These are phyloP conservation scores for Galerucella calmariensis DNA, from an alignment of 2,888 invertebrate species.

Conservation along the genomic window DNA sequence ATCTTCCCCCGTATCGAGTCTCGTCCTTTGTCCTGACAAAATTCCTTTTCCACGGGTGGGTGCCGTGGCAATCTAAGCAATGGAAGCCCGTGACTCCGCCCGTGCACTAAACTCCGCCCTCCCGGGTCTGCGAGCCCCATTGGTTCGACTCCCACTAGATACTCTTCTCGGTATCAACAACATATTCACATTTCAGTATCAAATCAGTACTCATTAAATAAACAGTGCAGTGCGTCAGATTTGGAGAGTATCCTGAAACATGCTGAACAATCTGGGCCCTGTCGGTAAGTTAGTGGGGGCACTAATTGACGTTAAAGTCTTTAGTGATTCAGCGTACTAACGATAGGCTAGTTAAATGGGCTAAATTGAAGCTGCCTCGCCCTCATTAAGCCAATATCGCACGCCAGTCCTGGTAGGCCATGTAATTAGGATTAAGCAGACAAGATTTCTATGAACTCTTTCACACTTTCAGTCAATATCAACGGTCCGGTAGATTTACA, in stretches of 20 bases:
- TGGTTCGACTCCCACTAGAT: slow-evolving; percentile 61
- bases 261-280: slow-evolving; percentile 65
- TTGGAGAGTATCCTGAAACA: slow-evolving; percentile 51
- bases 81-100: slow-evolving; percentile 51
- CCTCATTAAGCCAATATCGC: slow-evolving; percentile 65
- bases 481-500: slow-evolving; percentile 22
- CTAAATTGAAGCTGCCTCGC: slow-evolving; percentile 66
- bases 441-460: slow-evolving; percentile 50
- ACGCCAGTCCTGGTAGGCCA: slow-evolving; percentile 64
- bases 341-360: slow-evolving; percentile 67
- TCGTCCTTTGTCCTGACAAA: slow-evolving; percentile 39
- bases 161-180: slow-evolving; percentile 60
- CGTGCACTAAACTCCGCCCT: slow-evolving; percentile 53
- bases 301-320: slow-evolving; percentile 66
- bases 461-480: slow-evolving; percentile 56
- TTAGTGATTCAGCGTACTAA: slow-evolving; percentile 65
- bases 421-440: slow-evolving; percentile 61
- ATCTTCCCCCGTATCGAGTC: slow-evolving; percentile 35
- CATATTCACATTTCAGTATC: slow-evolving; percentile 67
- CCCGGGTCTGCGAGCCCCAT: slow-evolving; percentile 57
- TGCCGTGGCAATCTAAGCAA: slow-evolving; percentile 45
- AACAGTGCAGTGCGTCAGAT: slow-evolving; percentile 65
- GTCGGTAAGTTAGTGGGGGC: slow-evolving; percentile 65
- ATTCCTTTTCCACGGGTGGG: slow-evolving; percentile 33
- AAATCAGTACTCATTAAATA: slow-evolving; percentile 68